Percentiles rank a stretch among this genome's conserved stretches.
These are phyloP conservation scores for Desmophyllum pertusum DNA, from an alignment of 92 coral and sea anemone genomes.

Conservation along the genomic window DNA sequence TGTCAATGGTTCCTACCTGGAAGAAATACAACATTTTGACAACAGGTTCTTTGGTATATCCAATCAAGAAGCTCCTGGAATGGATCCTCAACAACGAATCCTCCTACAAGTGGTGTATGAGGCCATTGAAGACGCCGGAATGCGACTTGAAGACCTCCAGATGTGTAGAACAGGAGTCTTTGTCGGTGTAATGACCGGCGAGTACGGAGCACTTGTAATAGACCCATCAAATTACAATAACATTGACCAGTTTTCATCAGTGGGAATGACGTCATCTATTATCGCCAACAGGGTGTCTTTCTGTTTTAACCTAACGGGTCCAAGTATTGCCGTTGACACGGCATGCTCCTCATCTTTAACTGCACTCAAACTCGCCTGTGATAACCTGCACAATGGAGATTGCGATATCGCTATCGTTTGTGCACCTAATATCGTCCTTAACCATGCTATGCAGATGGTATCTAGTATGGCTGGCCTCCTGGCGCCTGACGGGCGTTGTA, in stretches of 20 bases:
- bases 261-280: constrained; percentile 70
- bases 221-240: constrained; percentile 44
- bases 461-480: constrained; percentile 79
- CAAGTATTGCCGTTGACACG: constrained; percentile 83
- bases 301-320: constrained; percentile 79
- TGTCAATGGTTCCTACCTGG: constrained; percentile 67
- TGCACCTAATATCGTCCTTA: constrained; percentile 71
- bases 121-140: constrained; percentile 88
- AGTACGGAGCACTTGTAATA: constrained; percentile 46
- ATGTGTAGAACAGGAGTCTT: constrained; percentile 76
- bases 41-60: constrained; percentile 74
- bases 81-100: constrained; percentile 87
- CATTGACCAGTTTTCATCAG: constrained; percentile 79
- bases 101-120: constrained; percentile 80
- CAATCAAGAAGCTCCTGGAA: constrained; percentile 68
- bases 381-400: constrained; percentile 53
- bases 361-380: constrained; percentile 76
- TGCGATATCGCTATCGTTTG: constrained; percentile 88
- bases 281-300: constrained; percentile 82
- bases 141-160: constrained; percentile 76
- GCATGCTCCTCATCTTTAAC: constrained; percentile 92
- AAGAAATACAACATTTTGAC: constrained; percentile 68
- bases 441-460: constrained; percentile 53
- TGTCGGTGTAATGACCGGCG: constrained; percentile 80
- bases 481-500: constrained; percentile 87